These are phyloP conservation scores for Uria aalge DNA, from an alignment of 2,113 vertebrate species.

Conservation along the genomic window DNA sequence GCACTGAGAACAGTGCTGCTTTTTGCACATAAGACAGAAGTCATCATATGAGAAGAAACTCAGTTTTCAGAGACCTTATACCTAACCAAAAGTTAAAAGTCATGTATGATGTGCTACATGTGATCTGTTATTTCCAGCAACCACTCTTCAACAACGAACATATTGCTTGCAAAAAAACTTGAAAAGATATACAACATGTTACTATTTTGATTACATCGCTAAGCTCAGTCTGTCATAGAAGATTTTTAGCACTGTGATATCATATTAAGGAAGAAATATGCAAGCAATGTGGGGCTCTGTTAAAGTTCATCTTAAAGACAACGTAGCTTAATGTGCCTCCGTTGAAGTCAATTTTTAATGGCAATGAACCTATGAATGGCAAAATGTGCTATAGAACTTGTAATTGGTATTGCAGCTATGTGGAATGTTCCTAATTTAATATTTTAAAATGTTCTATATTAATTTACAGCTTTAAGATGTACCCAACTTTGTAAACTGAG, in stretches of 20 bases:
- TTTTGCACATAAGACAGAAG: not conserved
- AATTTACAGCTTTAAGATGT: not conserved
- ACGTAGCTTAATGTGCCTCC: rapidly evolving
- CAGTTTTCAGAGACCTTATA: not conserved
- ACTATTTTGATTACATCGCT: not conserved
- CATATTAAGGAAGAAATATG: not conserved
- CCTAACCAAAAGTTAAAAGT: not conserved
- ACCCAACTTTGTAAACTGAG: not conserved
- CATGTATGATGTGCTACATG: not conserved
- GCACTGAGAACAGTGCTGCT: not conserved
- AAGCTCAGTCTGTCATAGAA: not conserved
- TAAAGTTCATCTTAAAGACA: not conserved
- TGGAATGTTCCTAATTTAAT: not conserved
- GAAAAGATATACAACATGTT: not conserved
- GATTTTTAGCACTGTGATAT: not conserved
- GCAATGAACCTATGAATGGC: not conserved
- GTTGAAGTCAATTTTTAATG: not conserved
- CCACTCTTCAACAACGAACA: rapidly evolving
- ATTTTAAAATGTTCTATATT: not conserved
- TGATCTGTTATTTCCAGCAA: not conserved
- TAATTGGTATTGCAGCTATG: not conserved
- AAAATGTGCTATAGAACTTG: not conserved
- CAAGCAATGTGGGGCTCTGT: not conserved
- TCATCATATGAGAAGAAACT: not conserved
- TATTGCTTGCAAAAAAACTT: not conserved